Base-by-base conservation (phyloP, 2,113 vertebrate species). In the Budorcas taxicolor region DNA sequence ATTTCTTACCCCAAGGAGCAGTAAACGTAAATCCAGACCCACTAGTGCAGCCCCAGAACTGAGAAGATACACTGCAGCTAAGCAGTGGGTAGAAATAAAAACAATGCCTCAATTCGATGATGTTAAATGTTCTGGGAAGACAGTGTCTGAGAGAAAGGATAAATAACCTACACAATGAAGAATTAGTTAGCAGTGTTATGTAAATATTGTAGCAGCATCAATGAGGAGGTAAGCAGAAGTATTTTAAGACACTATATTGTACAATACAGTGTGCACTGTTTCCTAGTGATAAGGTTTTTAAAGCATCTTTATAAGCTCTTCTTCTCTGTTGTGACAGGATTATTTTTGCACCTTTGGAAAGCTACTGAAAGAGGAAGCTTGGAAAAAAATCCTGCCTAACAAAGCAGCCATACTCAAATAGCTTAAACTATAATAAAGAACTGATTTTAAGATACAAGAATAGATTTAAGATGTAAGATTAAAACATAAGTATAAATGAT, bases 161-260 rank as follows among this genome's bases (percentile, higher is more conserved):
- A 97, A 98, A 91, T 96, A 98, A 95, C 87, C 86, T 98, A 93
- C 80, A 97, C 97, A 74, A 97, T 98, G 92, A 98, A 92, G 94
- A 98, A 98, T 98, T 98, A 98, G 97, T 98, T 98, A 98, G 96
- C 97, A 98, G 96, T 98, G 98, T 98, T 94, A 98, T 91, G 67
- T 97, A 98, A 91, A 95, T 97, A 97, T 87, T 98, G 58, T 94
- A 95, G 62, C 96, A 97, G 98, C 93, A 94, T 97, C 97, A 97
- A 95, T 98, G 96, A 97, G 94, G 97, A 98, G 80, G 82, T 91
- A 98, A 98, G 98, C 97, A 98, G 97, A 97, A 97, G 80, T 97
- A 98, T 98, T 98, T 97, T 96, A 97, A 98, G 74, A 97, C 96
- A 98, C 96, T 96, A 87, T 96, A 95, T 98, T 97, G 97, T 74